Base-by-base conservation (phyloP, 2,113 vertebrate genomes). In the Strix aluco region DNA sequence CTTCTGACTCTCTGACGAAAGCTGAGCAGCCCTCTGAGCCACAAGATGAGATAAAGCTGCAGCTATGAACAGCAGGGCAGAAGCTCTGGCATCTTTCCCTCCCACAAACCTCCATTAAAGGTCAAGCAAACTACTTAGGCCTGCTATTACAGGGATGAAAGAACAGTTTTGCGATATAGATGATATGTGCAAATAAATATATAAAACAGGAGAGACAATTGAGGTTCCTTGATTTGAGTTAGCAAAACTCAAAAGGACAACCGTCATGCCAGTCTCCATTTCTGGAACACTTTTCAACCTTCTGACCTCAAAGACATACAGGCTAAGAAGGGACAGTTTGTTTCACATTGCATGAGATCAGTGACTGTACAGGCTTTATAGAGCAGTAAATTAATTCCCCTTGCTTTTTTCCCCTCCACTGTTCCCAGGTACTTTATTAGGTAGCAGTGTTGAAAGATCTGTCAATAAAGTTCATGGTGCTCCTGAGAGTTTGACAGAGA, bases 31-130 rank as follows among this genome's bases (percentile, higher is more conserved):
- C 19, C 86, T 81, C 81, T 65, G 84, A 95, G 81, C 90, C 90
- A 86, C 71, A 86, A 85, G 81, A 81, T 82, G 84, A 96, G 94
- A 96, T 96, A 96, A 96, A 94, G 70, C 90, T 82, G 81, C 49
- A 90, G 57, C 75, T 95, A 92, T 80, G 78, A 97, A 93, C 66
- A 54, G 61, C 36, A 4, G 87, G 65, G 78, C 84, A 91, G 87
- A 91, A 91, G 67, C 17, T 71, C 63, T 96, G 94, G 81, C 78
- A 94, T 73, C n/a, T 85, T 93, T 95, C 81, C 85, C 78, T 73
- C 87, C 73, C 81, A 80, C 78, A 95, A 80, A 88, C 47, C 57
- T 91, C 66, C 78, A 66, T 58, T 91, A 96, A 93, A 96, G 92
- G 96, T 94, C 93, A 93, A 90, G 67, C 47, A 93, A 89, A 88